Percentiles rank a stretch among this genome's conserved stretches.
phyloP scores from a whole-genome alignment of 2,113 vertebrate genomes.

The Fukomys damarensis region DNA sequence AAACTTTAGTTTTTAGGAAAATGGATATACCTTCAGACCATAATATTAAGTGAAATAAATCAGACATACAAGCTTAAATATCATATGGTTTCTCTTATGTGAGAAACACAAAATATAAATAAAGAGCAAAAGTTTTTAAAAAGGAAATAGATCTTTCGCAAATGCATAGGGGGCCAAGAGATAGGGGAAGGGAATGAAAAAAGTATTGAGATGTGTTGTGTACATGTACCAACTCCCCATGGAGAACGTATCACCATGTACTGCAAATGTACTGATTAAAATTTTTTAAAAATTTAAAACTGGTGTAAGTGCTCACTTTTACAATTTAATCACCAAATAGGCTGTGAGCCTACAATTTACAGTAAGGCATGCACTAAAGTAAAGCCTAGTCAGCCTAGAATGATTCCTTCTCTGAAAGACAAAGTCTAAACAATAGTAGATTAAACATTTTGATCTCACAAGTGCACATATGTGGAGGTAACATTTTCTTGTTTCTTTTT shows the following conservation, averaged over 20 bases:
- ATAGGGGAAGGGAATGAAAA: too few species aligned
- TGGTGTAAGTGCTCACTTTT: background rate
- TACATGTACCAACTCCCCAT: too few species aligned
- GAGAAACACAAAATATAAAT: too few species aligned
- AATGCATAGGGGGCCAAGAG: too few species aligned
- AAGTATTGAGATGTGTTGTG: too few species aligned
- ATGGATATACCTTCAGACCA: too few species aligned
- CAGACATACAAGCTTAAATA: background rate
- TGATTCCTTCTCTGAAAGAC: background rate
- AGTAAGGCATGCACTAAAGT: background rate
- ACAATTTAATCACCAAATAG: constrained; percentile 48
- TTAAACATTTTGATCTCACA: background rate
- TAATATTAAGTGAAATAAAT: background rate
- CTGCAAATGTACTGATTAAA: too few species aligned
- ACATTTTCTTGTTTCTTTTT: background rate
- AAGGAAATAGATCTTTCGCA: too few species aligned
- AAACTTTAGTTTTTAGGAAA: too few species aligned
- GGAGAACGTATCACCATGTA: too few species aligned
- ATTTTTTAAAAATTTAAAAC: background rate
- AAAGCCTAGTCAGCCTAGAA: background rate
- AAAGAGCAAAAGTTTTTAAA: too few species aligned
- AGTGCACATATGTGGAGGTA: background rate
- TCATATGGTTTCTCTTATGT: background rate
- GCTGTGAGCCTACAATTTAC: background rate
- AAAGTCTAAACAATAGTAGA: background rate